phyloP scores from a whole-genome alignment of 2,797 vertebrate genomes.

The Lateolabrax maculatus region DNA sequence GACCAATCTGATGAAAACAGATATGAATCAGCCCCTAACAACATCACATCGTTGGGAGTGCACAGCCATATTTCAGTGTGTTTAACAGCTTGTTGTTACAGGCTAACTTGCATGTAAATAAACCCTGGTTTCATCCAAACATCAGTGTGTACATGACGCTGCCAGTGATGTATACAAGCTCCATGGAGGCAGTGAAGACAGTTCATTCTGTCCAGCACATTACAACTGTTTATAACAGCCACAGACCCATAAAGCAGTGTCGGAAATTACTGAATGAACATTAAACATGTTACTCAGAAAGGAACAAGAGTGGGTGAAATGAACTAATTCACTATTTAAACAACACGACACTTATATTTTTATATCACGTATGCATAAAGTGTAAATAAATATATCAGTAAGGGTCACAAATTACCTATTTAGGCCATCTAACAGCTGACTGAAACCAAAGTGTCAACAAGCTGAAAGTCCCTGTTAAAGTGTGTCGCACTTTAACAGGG shows the following conservation, averaged over 20 bases:
- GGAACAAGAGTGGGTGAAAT: neutral
- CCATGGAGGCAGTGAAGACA: slow-evolving; percentile 4
- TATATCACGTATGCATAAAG: neutral
- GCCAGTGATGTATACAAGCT: slow-evolving; percentile 56
- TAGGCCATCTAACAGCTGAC: neutral
- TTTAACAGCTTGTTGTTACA: slow-evolving; percentile 52
- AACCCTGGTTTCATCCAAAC: slow-evolving; percentile 58
- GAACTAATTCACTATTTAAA: neutral
- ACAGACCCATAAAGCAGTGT: slow-evolving; percentile 3
- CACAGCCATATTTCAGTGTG: slow-evolving; percentile 37
- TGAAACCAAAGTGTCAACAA: neutral
- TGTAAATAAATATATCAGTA: neutral
- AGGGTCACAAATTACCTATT: neutral
- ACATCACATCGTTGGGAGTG: neutral
- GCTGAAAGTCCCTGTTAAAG: neutral
- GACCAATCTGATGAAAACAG: slow-evolving; percentile 8
- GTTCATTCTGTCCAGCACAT: slow-evolving; percentile 21
- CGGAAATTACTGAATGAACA: slow-evolving; percentile 34
- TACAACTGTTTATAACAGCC: slow-evolving; percentile 49
- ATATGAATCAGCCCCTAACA: slow-evolving; percentile 18
- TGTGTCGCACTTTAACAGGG: no score
- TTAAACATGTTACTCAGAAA: neutral
- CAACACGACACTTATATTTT: neutral
- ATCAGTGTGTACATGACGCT: slow-evolving; percentile 58
- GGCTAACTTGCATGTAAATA: slow-evolving; percentile 55